These are phyloP conservation scores for Pachydiplax longipennis DNA, from an alignment of 2,888 invertebrate genomes.

Conservation along the genomic window DNA sequence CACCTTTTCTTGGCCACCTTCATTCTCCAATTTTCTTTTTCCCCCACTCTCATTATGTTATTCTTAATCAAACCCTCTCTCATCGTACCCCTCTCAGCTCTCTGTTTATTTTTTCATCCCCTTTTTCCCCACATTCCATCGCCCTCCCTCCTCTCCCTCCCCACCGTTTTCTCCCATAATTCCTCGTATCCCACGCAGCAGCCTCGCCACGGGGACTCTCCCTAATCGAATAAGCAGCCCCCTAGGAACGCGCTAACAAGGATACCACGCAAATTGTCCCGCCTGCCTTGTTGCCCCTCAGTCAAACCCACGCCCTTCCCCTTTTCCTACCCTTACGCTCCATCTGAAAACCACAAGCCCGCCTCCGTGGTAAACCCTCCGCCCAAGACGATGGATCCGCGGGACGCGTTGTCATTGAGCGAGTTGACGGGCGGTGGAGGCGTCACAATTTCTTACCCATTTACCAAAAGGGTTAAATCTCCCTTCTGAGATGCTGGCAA, in stretches of 20 bases:
- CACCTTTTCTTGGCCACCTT: neutral
- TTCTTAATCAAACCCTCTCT: neutral
- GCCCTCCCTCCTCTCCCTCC: neutral
- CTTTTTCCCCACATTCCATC: neutral
- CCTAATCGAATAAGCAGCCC: slow-evolving; percentile 34
- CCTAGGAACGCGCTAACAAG: neutral
- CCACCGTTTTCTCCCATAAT: neutral
- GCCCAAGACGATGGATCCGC: slow-evolving; percentile 4
- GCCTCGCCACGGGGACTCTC: neutral
- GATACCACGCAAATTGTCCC: slow-evolving; percentile 4
- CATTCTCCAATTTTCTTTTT: neutral
- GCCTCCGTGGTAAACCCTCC: neutral
- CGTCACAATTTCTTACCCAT: neutral
- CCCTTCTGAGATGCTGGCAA: neutral
- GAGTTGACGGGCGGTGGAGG: neutral
- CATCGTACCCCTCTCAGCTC: neutral
- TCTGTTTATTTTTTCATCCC: neutral
- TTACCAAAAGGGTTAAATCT: neutral
- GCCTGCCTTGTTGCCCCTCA: neutral
- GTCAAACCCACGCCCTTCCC: neutral
- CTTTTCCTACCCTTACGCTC: neutral
- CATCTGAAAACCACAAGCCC: neutral
- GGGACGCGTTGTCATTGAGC: slow-evolving; percentile 19
- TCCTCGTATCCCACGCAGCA: neutral
- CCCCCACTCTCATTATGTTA: neutral